Percentiles rank a stretch among this genome's conserved stretches.
These are phyloP conservation scores for Coenonympha glycerion DNA, from an alignment of 2,888 invertebrate species.

Conservation along the genomic window DNA sequence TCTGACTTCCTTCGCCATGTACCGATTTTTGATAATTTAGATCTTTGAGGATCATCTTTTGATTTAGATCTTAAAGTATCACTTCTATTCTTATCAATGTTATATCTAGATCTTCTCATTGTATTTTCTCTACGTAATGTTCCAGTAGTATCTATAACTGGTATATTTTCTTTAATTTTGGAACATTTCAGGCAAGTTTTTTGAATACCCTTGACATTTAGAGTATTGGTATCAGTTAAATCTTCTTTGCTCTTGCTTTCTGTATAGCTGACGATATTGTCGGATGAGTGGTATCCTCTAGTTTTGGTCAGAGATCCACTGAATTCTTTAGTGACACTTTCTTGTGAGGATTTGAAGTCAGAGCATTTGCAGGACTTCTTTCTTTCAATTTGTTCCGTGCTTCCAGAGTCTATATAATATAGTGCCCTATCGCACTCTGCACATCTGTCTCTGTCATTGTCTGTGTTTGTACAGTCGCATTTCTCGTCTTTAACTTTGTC, in stretches of 20 bases:
- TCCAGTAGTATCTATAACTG: conserved; percentile 48
- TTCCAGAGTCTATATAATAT: conserved; percentile 64
- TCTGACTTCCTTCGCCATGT: conserved; percentile 84
- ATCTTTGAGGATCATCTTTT: conserved; percentile 69
- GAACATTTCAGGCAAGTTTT: conserved; percentile 70
- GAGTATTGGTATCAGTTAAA: conserved; percentile 50
- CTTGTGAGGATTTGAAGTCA: conserved; percentile 68
- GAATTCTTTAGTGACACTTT: conserved; percentile 64
- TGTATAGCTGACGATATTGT: conserved; percentile 62
- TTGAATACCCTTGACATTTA: conserved; percentile 54
- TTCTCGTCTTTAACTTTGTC: conserved; percentile 47
- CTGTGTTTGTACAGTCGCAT: conserved; percentile 45
- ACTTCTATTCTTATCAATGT: conserved; percentile 46
- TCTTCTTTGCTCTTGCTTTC: conserved; percentile 60
- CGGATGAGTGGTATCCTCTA: conserved; percentile 66
- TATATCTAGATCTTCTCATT: conserved; percentile 56
- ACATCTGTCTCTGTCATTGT: conserved; percentile 51
- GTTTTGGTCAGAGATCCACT: conserved; percentile 56
- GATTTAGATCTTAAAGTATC: conserved; percentile 71
- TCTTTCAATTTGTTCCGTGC: conserved; percentile 58
- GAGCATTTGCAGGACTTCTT: conserved; percentile 61
- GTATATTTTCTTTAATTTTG: conserved; percentile 72
- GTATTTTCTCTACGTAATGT: conserved; percentile 35
- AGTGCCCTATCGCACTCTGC: conserved; percentile 61
- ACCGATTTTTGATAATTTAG: conserved; percentile 72